phyloP scores from a whole-genome alignment of 2,797 vertebrate genomes.

The Microctenopoma stevenorrisi region DNA sequence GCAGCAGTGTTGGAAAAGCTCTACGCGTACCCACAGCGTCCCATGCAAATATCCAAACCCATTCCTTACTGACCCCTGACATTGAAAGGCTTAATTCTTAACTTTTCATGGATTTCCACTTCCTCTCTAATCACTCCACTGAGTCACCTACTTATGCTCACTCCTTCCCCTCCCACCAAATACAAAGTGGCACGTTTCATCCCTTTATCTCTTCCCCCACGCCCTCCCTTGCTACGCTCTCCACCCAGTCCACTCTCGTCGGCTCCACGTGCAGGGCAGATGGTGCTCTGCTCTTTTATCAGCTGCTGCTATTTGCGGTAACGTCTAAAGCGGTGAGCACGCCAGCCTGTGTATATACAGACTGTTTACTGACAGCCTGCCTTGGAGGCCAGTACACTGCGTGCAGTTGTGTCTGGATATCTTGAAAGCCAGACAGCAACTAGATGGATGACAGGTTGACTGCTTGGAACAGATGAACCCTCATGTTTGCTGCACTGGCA shows the following conservation, averaged over 20 bases:
- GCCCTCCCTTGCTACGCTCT: not conserved
- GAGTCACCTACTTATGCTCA: slow-evolving; percentile 60
- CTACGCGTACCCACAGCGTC: not conserved
- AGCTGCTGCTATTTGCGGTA: slow-evolving; percentile 62
- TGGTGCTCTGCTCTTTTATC: slow-evolving; percentile 66
- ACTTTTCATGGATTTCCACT: slow-evolving; percentile 23
- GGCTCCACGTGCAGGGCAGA: slow-evolving; percentile 69
- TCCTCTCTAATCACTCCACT: slow-evolving; percentile 16
- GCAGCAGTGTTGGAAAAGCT: slow-evolving; percentile 3
- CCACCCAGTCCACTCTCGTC: slow-evolving; percentile 33
- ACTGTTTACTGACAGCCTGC: slow-evolving; percentile 35
- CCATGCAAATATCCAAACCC: not conserved
- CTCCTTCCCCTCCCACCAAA: slow-evolving; percentile 30
- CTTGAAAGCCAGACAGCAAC: slow-evolving; percentile 25
- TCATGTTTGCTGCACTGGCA: slow-evolving; percentile 60
- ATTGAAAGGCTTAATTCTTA: slow-evolving; percentile 11
- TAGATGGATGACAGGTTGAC: slow-evolving; percentile 35
- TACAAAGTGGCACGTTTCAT: slow-evolving; percentile 54
- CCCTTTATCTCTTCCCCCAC: slow-evolving; percentile 44
- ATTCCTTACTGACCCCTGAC: not conserved
- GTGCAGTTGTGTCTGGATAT: slow-evolving; percentile 30
- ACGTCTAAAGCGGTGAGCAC: slow-evolving; percentile 29
- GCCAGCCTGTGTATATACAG: slow-evolving; percentile 30
- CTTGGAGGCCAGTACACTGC: slow-evolving; percentile 7
- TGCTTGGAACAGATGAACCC: slow-evolving; percentile 29